Evolutionary conservation across 1,140 invertebrate genomes (phyloP), one percentile per base, ranked within the genome.

Genomic region (Bombus cullumanus): DNA sequence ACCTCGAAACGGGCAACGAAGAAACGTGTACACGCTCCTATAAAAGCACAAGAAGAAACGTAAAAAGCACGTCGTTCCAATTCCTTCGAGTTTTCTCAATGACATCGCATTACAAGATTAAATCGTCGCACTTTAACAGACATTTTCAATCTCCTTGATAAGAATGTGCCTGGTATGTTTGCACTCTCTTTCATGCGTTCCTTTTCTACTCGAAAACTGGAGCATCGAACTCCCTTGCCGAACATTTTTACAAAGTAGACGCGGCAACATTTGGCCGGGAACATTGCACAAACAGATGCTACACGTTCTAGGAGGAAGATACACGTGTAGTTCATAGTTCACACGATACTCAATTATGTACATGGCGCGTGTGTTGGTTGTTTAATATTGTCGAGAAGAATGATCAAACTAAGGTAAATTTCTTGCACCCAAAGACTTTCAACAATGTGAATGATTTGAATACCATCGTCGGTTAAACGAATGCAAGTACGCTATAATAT

Each of bases 121-220:
- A 89, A 88, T 85, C 87, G 83, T 81, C 73, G 83, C 86, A 90
- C 93, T 93, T 92, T 89, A 92, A 80, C 86, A 87, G 89, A 88
- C 87, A 90, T 90, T 90, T 91, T 88, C 86, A 86, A 92, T 91
- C 92, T 75, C 73, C 82, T 81, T 81, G 88, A 88, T 75, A 84
- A 77, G 77, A 75, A 41, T 68, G 86, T 75, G 62, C 72, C 18
- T 53, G 47, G 47, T 53, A 53, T 81, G 87, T 85, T 89, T 83
- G 86, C 82, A 85, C 43, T 68, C 81, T 78, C 34, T 78, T 66
- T 72, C 66, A n/a, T 37, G 31, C 41, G 59, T 71, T 66, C 69
- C 87, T 75, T 64, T 57, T 66, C 76, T 34, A 18, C 64, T 59
- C 31, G 57, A 78, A 62, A 88, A 88, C 78, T 89, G 79, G 83